These are phyloP conservation scores for Lordiphosa clarofinis DNA, from an alignment of 1,140 invertebrate species.

Conservation along the genomic window DNA sequence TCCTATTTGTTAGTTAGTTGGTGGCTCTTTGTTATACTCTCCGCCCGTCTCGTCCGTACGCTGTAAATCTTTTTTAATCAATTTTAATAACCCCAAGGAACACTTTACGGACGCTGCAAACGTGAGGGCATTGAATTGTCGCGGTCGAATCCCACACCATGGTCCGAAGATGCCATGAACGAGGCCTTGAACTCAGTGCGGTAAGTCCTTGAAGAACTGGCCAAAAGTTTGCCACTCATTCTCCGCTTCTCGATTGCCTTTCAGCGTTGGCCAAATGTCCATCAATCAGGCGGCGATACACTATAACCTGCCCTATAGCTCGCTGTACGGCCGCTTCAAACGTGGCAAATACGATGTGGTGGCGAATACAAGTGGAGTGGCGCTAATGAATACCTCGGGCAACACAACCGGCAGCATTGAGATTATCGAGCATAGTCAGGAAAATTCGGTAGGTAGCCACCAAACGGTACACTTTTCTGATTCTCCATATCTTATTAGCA, in stretches of 20 bases:
- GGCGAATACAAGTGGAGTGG: constrained; percentile 65
- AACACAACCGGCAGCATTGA: constrained; percentile 79
- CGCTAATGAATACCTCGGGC: constrained; percentile 72
- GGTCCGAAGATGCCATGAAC: constrained; percentile 94
- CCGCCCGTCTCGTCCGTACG: not conserved
- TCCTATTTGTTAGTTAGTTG: not conserved
- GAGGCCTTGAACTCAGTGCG: constrained; percentile 92
- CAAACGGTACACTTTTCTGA: not conserved
- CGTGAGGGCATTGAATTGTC: constrained; percentile 92
- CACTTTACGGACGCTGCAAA: constrained; percentile 92
- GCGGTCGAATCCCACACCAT: constrained; percentile 91
- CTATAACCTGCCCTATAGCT: constrained; percentile 93
- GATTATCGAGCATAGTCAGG: constrained; percentile 79
- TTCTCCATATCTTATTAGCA: too few relatives aligned
- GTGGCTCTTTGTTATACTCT: not conserved
- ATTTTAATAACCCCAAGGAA: constrained; percentile 81
- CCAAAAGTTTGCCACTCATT: constrained; percentile 3
- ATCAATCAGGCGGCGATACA: constrained; percentile 96
- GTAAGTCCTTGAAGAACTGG: constrained; percentile 79
- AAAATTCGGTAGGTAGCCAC: constrained; percentile 76
- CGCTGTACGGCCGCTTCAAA: constrained; percentile 92
- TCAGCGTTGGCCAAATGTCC: constrained; percentile 92
- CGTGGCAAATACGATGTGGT: constrained; percentile 83
- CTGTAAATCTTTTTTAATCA: constrained; percentile 28
- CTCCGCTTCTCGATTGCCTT: constrained; percentile 28